These are phyloP conservation scores for Colius striatus DNA, from an alignment of 2,113 vertebrate genomes.

Conservation along the genomic window DNA sequence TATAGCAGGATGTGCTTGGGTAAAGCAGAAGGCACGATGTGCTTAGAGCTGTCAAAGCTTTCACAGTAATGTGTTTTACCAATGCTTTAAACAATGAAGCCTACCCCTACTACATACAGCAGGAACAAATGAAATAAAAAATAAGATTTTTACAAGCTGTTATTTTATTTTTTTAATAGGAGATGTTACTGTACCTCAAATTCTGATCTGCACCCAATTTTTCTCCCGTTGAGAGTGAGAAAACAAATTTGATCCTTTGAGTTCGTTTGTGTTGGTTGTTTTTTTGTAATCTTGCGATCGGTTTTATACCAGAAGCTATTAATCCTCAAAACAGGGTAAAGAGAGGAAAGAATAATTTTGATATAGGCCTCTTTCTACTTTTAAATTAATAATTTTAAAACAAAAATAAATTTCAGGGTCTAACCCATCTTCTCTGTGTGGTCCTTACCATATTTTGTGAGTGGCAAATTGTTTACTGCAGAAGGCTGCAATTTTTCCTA, in stretches of 20 bases:
- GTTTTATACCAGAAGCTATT: background rate
- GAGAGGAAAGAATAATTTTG: background rate
- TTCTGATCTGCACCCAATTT: background rate
- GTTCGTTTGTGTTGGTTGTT: background rate
- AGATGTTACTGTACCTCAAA: background rate
- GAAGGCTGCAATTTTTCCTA: background rate
- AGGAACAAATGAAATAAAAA: background rate
- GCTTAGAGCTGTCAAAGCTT: background rate
- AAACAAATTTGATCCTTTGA: background rate
- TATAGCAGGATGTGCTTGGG: background rate
- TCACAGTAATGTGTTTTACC: background rate
- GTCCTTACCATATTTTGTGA: background rate
- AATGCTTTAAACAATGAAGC: background rate
- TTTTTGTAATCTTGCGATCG: background rate
- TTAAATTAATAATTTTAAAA: background rate
- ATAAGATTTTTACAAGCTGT: background rate
- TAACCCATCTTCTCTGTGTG: background rate
- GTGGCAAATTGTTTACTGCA: background rate
- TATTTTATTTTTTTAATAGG: background rate
- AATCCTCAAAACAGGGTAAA: background rate
- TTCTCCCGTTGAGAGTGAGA: background rate
- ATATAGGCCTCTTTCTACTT: background rate
- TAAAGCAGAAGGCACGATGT: background rate
- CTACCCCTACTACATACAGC: fast-evolving
- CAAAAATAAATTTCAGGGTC: background rate